phyloP scores from a whole-genome alignment of 1,140 invertebrate genomes.

The Matsumurasca onukii region DNA sequence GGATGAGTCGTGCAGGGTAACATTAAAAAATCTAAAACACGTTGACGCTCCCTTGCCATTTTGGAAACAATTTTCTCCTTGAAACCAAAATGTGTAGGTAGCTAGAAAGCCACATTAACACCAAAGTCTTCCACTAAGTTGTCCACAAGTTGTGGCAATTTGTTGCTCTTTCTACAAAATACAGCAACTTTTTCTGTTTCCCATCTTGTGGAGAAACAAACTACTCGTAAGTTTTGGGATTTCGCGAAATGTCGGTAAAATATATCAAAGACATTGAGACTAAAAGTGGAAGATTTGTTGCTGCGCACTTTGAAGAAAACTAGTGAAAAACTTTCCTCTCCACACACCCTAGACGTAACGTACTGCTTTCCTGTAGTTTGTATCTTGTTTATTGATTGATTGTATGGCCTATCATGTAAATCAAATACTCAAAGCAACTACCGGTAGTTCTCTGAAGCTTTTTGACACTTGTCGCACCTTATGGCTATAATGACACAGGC shows the following conservation, averaged over 20 bases:
- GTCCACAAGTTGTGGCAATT: not conserved
- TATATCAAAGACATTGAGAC: too few relatives aligned
- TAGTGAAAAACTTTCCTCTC: not conserved
- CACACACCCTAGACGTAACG: not conserved
- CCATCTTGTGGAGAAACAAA: not conserved
- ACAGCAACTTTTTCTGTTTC: not conserved
- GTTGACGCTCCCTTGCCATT: too few relatives aligned
- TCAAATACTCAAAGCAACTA: not conserved
- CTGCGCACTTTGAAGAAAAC: not conserved
- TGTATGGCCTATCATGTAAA: not conserved
- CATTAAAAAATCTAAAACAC: too few relatives aligned
- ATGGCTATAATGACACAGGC: not conserved
- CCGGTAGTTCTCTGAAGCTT: not conserved
- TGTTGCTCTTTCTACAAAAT: not conserved
- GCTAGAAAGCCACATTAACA: not conserved
- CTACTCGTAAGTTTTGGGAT: not conserved
- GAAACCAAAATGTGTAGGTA: not conserved
- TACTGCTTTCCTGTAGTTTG: not conserved
- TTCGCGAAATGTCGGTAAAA: not conserved
- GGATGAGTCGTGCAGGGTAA: too few relatives aligned
- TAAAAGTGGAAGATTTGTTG: not conserved
- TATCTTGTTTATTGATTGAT: not conserved
- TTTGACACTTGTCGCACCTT: too few relatives aligned
- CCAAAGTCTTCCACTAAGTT: not conserved
- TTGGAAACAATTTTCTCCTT: too few relatives aligned